phyloP scores from a whole-genome alignment of 1,140 invertebrate species.

The Bombus pyrosoma region DNA sequence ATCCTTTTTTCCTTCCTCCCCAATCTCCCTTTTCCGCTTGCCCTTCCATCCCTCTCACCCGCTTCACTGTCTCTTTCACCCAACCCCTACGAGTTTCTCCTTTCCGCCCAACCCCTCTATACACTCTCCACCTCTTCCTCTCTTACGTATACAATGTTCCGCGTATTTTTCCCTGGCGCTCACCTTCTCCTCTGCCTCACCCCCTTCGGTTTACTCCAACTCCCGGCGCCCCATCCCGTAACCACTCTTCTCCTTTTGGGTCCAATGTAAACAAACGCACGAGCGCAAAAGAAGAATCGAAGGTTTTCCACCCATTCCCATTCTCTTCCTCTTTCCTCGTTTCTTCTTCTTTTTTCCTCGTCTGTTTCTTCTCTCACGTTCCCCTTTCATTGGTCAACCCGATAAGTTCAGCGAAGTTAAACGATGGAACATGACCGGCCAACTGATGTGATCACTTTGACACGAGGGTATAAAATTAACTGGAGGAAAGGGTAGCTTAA shows the following conservation, averaged over 20 bases:
- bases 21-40: conserved; percentile 33
- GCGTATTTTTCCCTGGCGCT: conserved; percentile 55
- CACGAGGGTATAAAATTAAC: conserved; percentile 39
- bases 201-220: background rate
- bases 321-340: background rate
- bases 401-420: conserved; percentile 58
- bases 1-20: conserved; percentile 61
- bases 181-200: background rate
- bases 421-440: conserved; percentile 40
- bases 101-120: conserved; percentile 19
- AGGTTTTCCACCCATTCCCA: conserved; percentile 42
- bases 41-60: conserved; percentile 38
- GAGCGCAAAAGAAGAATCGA: conserved; percentile 65
- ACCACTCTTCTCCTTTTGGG: conserved; percentile 52
- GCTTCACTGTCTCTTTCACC: conserved; percentile 40
- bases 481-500: background rate
- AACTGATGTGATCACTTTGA: conserved; percentile 39
- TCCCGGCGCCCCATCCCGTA: background rate
- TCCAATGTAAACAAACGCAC: conserved; percentile 72
- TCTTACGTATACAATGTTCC: conserved; percentile 52
- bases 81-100: background rate
- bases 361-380: background rate
- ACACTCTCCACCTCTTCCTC: conserved; percentile 16
- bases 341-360: background rate
- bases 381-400: background rate